Conservation (phyloP, 2,113 vertebrate species). For the Leucopternis melanops region DNA sequence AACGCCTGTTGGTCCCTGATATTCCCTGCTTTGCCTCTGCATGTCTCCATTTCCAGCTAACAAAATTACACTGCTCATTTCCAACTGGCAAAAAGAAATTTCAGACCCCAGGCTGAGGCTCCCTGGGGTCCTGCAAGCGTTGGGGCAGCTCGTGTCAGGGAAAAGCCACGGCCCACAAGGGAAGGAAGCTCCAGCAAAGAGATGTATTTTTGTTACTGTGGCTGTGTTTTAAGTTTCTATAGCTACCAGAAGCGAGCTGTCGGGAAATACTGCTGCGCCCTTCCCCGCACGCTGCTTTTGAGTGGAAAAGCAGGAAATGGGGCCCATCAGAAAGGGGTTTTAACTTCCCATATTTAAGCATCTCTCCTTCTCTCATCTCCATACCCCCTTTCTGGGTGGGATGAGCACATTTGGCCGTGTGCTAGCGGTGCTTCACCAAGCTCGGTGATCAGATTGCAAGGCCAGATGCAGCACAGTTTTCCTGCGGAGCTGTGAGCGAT, state of each 20-base stretch:
- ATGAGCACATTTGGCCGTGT: not conserved
- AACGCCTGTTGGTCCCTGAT: not conserved
- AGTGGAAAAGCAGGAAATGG: not conserved
- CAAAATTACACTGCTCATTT: not conserved
- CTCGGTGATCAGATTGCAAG: not conserved
- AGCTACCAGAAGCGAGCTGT: not conserved
- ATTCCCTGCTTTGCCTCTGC: not conserved
- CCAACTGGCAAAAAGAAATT: not conserved
- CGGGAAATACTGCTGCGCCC: not conserved
- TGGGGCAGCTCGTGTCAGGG: not conserved
- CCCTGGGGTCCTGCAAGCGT: not conserved
- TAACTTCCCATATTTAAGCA: not conserved
- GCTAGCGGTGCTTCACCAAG: not conserved
- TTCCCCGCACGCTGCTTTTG: not conserved
- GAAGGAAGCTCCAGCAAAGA: slow-evolving; percentile 8
- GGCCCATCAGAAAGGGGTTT: not conserved
- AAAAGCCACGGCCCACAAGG: not conserved
- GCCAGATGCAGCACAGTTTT: slow-evolving; percentile 24
- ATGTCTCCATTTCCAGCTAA: not conserved
- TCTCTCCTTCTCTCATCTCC: not conserved
- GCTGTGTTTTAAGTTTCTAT: slow-evolving; percentile 48
- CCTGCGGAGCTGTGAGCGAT: not conserved
- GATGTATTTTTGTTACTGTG: not conserved
- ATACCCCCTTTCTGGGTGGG: not conserved
- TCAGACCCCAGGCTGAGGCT: not conserved